Percentiles rank a stretch among this genome's conserved stretches.
phyloP scores from a whole-genome alignment of 1,140 invertebrate species.

The Dendroctonus valens region DNA sequence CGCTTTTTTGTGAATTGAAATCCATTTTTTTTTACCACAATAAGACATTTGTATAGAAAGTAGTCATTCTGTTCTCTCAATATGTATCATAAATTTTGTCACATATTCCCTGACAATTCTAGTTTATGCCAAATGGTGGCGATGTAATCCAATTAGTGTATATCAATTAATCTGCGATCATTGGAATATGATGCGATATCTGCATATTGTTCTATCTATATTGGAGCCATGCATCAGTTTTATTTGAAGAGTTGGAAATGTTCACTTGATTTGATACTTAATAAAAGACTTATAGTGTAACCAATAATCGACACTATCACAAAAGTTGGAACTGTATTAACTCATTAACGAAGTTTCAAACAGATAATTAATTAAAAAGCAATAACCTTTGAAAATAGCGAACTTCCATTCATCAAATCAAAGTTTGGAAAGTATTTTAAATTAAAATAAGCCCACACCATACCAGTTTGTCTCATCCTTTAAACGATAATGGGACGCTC shows the following conservation, averaged over 20 bases:
- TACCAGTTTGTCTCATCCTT: not conserved
- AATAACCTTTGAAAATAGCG: too few species aligned
- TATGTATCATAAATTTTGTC: not conserved
- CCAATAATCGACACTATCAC: too few species aligned
- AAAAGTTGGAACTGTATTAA: too few species aligned
- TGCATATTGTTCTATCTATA: too few species aligned
- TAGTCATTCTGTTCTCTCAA: not conserved
- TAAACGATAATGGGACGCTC: slow-evolving; percentile 1
- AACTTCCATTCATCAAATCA: not conserved
- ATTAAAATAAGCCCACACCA: slow-evolving; percentile 12
- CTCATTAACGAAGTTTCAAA: too few species aligned
- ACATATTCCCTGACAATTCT: not conserved
- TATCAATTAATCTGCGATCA: slow-evolving; percentile 1
- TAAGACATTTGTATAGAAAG: not conserved
- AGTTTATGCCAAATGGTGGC: not conserved
- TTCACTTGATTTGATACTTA: too few species aligned
- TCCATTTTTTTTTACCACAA: too few species aligned
- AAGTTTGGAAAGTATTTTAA: slow-evolving; percentile 20
- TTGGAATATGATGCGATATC: not conserved
- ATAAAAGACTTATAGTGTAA: too few species aligned
- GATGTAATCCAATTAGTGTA: not conserved
- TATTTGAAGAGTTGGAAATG: too few species aligned
- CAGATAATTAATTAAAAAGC: too few species aligned
- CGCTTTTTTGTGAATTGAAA: too few species aligned
- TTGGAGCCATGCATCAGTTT: too few species aligned